These are phyloP conservation scores for Lacerta viridis DNA, from an alignment of 2,797 vertebrate genomes.

Conservation along the genomic window DNA sequence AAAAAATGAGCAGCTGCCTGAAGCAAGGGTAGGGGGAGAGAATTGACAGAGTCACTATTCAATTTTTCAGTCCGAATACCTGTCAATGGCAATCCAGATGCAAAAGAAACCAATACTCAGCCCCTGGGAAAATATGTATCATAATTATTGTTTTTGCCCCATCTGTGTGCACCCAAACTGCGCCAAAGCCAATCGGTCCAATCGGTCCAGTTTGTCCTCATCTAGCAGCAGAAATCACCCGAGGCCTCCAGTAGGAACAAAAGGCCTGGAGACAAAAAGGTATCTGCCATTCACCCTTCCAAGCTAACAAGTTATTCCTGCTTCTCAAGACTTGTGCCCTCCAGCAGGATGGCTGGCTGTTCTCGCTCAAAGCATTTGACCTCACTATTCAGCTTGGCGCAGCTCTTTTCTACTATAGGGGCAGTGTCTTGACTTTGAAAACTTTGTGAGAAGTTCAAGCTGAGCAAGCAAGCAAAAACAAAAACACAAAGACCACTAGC, in stretches of 20 bases:
- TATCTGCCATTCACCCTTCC: neutral
- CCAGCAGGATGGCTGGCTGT: neutral
- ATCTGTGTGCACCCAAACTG: neutral
- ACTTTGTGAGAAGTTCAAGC: neutral
- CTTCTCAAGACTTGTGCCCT: neutral
- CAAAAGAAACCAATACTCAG: neutral
- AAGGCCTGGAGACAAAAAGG: neutral
- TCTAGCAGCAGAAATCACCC: neutral
- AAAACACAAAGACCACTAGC: too few relatives aligned
- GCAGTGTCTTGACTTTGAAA: neutral
- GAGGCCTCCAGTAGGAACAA: neutral
- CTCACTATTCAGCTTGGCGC: neutral
- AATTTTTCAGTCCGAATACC: neutral
- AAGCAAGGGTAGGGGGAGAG: neutral
- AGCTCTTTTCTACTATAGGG: neutral
- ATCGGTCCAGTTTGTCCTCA: too few relatives aligned
- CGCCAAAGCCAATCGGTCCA: neutral
- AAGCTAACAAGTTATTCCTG: neutral
- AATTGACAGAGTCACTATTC: neutral
- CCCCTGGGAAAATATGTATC: too few relatives aligned
- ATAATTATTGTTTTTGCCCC: too few relatives aligned
- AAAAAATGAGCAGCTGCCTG: neutral
- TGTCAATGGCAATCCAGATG: neutral
- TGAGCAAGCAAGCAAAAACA: neutral
- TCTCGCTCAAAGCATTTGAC: neutral